These are phyloP conservation scores for Amblyopsis hoosieri DNA, from an alignment of 2,797 vertebrate genomes.

Conservation along the genomic window DNA sequence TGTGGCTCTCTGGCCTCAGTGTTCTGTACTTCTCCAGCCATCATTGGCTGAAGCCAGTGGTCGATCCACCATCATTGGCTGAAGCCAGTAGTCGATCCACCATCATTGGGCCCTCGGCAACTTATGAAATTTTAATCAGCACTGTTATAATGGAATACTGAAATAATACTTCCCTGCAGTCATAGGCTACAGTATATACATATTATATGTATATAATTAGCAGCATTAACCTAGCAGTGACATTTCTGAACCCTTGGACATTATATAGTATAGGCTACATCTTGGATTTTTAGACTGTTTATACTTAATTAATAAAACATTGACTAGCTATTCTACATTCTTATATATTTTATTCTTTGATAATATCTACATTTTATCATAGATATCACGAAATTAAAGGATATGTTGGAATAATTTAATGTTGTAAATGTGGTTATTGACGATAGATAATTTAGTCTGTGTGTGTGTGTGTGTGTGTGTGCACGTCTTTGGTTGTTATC, in stretches of 20 bases:
- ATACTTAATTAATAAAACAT: no score
- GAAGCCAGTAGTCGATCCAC: slow-evolving; percentile 1
- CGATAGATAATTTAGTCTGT: no score
- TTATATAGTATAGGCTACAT: no score
- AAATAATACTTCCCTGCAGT: background rate
- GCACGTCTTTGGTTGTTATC: no score
- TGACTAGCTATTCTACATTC: no score
- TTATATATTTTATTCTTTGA: no score
- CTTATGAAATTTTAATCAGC: background rate
- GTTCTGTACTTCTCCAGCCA: slow-evolving; percentile 13
- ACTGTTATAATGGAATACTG: background rate
- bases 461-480: no score
- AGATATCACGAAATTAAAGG: no score
- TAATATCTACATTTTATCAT: no score
- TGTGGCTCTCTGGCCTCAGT: slow-evolving; percentile 12
- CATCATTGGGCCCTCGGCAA: background rate
- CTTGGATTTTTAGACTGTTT: no score
- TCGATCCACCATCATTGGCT: background rate
- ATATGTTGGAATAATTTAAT: no score
- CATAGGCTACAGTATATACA: background rate
- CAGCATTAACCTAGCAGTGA: background rate
- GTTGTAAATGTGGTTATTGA: no score
- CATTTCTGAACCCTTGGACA: background rate
- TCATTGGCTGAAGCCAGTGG: slow-evolving; percentile 17
- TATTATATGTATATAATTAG: background rate